Percentiles rank a stretch among this genome's conserved stretches.
phyloP scores from a whole-genome alignment of 1,140 invertebrate species.

The Drosophila sechellia region DNA sequence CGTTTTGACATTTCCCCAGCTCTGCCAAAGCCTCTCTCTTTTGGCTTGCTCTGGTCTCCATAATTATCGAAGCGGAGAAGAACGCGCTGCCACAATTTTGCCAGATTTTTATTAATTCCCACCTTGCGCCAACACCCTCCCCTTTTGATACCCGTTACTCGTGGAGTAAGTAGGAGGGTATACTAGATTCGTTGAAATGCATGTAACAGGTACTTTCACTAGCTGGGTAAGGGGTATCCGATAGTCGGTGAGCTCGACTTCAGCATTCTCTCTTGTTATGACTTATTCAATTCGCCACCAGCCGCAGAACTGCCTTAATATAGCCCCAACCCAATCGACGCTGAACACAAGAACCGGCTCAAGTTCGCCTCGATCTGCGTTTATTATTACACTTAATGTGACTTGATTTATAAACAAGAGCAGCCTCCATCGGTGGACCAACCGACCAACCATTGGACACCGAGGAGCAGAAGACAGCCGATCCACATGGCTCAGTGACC shows the following conservation, averaged over 20 bases:
- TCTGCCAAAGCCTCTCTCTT: slow-evolving; percentile 39
- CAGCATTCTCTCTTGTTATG: slow-evolving; percentile 30
- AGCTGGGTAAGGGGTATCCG: too few species aligned
- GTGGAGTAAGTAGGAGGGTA: too few species aligned
- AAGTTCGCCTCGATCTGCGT: slow-evolving; percentile 60
- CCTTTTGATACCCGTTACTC: slow-evolving; percentile 6
- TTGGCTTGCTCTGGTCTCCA: slow-evolving; percentile 56
- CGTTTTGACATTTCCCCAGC: slow-evolving; percentile 70
- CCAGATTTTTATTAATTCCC: slow-evolving; percentile 59
- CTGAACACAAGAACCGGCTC: slow-evolving; percentile 38
- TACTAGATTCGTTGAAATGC: too few species aligned
- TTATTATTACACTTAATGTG: slow-evolving; percentile 82
- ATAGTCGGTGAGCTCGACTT: too few species aligned
- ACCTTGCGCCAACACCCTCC: slow-evolving; percentile 15
- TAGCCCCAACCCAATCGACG: slow-evolving; percentile 2
- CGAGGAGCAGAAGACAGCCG: slow-evolving; percentile 12
- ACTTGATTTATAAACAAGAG: slow-evolving; percentile 81
- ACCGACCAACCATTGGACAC: background rate
- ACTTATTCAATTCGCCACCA: slow-evolving; percentile 68
- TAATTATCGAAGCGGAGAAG: slow-evolving; percentile 51
- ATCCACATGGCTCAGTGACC: slow-evolving; percentile 55
- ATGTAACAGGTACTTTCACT: too few species aligned
- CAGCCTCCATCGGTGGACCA: slow-evolving; percentile 46
- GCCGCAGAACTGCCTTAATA: slow-evolving; percentile 25
- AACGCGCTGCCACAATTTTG: slow-evolving; percentile 37